A percentile compares a stretch with the other conserved stretches of the same genome.
Conservation (phyloP, 2,888 invertebrate genomes). For the Xiphydria camelus region DNA sequence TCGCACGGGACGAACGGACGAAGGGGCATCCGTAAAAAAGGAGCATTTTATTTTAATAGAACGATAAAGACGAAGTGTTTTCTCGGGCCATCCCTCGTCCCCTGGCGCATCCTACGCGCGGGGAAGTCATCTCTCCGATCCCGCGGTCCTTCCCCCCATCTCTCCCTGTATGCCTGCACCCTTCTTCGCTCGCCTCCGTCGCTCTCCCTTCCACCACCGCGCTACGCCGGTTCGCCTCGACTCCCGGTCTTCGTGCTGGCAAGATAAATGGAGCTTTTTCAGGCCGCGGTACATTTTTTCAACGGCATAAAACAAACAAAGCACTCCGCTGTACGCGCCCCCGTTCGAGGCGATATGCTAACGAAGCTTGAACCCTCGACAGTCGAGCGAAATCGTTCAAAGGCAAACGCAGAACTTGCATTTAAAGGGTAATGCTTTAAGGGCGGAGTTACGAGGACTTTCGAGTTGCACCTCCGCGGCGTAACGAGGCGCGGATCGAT, state of each 20-base stretch:
- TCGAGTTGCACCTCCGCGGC: too few relatives aligned
- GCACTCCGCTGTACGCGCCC: constrained; percentile 11
- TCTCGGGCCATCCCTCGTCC: constrained; percentile 16
- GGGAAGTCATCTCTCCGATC: not conserved
- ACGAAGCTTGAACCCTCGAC: constrained; percentile 24
- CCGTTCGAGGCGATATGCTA: constrained; percentile 25
- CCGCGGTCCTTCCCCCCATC: not conserved
- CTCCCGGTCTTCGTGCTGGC: constrained; percentile 15
- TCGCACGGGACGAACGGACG: too few relatives aligned
- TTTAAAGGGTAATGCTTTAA: constrained; percentile 8
- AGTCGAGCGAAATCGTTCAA: constrained; percentile 11
- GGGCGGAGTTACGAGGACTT: too few relatives aligned
- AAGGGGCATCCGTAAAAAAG: too few relatives aligned
- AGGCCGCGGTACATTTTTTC: constrained; percentile 14
- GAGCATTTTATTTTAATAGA: constrained; percentile 43
- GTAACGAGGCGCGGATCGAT: too few relatives aligned
- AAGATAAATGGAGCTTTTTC: constrained; percentile 25
- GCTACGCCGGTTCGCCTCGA: constrained; percentile 4
- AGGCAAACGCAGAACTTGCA: constrained; percentile 5
- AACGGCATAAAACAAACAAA: constrained; percentile 19
- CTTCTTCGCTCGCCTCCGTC: not conserved
- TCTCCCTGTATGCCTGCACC: not conserved
- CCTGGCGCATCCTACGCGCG: too few relatives aligned
- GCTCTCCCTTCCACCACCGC: not conserved
- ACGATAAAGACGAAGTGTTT: constrained; percentile 39